Percentiles rank a stretch among this genome's conserved stretches.
Evolutionary conservation across 1,140 invertebrate genomes (phyloP).

Genomic region (Thaumetopoea pityocampa): DNA sequence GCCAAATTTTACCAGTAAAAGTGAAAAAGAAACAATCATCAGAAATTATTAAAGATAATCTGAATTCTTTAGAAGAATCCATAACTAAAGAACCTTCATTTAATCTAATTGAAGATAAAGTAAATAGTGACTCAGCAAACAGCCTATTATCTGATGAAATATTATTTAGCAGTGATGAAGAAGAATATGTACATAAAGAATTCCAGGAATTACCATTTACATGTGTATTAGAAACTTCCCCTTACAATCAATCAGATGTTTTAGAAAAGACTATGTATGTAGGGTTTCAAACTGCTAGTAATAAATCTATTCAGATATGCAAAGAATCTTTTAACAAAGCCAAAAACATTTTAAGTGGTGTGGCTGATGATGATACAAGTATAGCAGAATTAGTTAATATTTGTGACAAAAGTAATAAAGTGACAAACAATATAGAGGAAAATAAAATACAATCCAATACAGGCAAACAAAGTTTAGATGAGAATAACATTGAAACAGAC

Average conservation of each 20-base stretch:
- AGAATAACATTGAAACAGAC: too few relatives aligned
- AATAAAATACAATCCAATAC: too few relatives aligned
- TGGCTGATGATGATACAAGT: conserved; percentile 16
- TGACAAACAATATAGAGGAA: too few relatives aligned
- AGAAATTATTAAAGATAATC: conserved; percentile 15
- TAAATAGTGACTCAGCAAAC: too few relatives aligned
- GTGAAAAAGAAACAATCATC: conserved; percentile 2
- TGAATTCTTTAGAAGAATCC: too few relatives aligned
- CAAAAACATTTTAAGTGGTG: conserved; percentile 42
- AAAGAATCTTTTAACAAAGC: conserved; percentile 56
- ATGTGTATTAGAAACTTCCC: conserved; percentile 48
- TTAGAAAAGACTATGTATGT: conserved; percentile 60
- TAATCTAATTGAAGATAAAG: too few relatives aligned
- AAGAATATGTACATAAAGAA: conserved; percentile 32
- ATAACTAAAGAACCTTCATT: too few relatives aligned
- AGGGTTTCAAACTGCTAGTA: conserved; percentile 63
- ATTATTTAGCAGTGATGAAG: conserved; percentile 63
- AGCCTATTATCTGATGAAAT: too few relatives aligned
- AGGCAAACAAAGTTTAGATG: too few relatives aligned
- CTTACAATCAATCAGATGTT: conserved; percentile 32
- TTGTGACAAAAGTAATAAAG: conserved; percentile 28
- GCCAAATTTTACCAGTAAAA: too few relatives aligned
- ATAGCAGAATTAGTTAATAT: conserved; percentile 41
- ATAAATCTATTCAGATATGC: conserved; percentile 55
- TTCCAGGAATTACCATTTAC: conserved; percentile 46